These are phyloP conservation scores for Odontocolon sp. DNA, from an alignment of 2,888 invertebrate species.

Conservation along the genomic window DNA sequence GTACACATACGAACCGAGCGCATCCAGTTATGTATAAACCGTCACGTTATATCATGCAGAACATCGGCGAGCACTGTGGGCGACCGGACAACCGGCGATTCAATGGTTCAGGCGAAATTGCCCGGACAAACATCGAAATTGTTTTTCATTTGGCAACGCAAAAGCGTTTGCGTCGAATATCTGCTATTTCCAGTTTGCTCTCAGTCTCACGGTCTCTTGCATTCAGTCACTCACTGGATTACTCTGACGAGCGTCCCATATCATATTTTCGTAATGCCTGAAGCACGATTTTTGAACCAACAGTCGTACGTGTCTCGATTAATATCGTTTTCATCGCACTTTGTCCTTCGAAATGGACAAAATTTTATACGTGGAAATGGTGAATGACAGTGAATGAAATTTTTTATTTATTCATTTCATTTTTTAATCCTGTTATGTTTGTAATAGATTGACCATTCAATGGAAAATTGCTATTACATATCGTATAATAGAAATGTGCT, in stretches of 20 bases:
- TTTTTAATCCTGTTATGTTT: too few relatives aligned
- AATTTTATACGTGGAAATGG: too few relatives aligned
- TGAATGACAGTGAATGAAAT: too few relatives aligned
- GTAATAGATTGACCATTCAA: too few relatives aligned
- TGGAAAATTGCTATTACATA: too few relatives aligned
- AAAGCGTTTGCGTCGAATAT: slow-evolving; percentile 40
- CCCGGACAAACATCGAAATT: slow-evolving; percentile 43
- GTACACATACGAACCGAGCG: not conserved
- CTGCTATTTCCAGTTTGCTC: slow-evolving; percentile 19
- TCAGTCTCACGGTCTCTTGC: not conserved
- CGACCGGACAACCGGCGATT: slow-evolving; percentile 4
- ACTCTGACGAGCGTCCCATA: slow-evolving; percentile 5
- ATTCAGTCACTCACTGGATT: slow-evolving; percentile 21
- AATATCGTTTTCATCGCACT: too few relatives aligned
- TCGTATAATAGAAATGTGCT: too few relatives aligned
- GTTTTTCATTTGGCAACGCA: slow-evolving; percentile 36
- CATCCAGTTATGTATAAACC: not conserved
- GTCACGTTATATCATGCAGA: slow-evolving; percentile 26
- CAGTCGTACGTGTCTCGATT: too few relatives aligned
- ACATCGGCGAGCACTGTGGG: slow-evolving; percentile 20
- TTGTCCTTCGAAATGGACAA: too few relatives aligned
- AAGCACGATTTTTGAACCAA: not conserved
- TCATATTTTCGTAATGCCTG: not conserved
- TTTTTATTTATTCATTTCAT: too few relatives aligned
- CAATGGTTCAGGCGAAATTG: slow-evolving; percentile 37